Conservation (phyloP, 2,797 vertebrate genomes). For the Linurgus olivaceus region DNA sequence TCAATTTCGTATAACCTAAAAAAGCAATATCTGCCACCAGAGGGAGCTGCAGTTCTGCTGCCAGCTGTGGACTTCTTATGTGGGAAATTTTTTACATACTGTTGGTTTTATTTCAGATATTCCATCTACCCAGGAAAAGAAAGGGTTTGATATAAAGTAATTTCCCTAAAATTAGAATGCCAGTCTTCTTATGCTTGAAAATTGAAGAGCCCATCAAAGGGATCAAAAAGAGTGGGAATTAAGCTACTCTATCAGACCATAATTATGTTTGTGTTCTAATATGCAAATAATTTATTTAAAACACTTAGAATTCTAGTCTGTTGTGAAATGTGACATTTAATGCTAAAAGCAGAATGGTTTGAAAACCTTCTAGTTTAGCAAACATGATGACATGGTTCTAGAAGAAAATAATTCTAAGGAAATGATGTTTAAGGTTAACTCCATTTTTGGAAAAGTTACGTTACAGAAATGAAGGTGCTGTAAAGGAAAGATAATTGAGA, state of each 20-base stretch:
- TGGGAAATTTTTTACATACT: background rate
- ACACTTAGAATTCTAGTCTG: background rate
- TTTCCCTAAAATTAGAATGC: background rate
- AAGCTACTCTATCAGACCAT: background rate
- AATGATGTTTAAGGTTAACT: background rate
- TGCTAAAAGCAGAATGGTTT: background rate
- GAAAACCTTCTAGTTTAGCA: background rate
- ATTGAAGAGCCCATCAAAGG: background rate
- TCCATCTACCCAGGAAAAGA: background rate
- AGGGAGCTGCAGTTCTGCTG: constrained; percentile 38
- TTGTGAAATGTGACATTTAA: background rate
- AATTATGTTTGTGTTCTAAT: background rate
- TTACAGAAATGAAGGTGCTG: background rate
- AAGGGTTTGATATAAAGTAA: background rate
- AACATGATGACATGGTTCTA: background rate
- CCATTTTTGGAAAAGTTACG: background rate
- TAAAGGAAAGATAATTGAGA: background rate
- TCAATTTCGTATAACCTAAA: background rate
- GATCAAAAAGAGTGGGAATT: background rate
- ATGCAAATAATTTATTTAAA: background rate
- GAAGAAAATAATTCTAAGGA: background rate
- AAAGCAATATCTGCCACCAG: constrained; percentile 15
- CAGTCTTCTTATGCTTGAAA: background rate
- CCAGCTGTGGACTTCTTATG: background rate
- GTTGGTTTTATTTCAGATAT: background rate